A percentile compares a stretch with the other conserved stretches of the same genome.
phyloP scores from a whole-genome alignment of 2,888 invertebrate genomes.

The Drosophila melanocephala region DNA sequence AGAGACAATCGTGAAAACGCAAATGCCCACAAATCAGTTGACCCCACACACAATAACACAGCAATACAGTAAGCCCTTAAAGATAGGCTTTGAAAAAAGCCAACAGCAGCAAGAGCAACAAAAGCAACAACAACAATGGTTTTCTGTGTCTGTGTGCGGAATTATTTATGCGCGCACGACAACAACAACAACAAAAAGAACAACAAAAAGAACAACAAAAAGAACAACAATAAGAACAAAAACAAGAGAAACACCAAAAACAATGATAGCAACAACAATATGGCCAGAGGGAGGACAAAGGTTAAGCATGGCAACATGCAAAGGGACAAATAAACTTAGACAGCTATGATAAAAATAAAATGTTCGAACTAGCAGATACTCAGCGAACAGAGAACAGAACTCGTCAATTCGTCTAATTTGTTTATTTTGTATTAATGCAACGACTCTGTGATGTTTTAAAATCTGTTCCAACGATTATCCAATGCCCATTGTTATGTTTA shows the following conservation, averaged over 20 bases:
- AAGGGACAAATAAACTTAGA: slow-evolving; percentile 52
- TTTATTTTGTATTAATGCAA: background rate
- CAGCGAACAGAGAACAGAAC: background rate
- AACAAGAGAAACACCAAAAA: slow-evolving; percentile 39
- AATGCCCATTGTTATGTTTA: background rate
- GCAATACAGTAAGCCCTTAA: slow-evolving; percentile 17
- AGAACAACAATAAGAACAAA: slow-evolving; percentile 32
- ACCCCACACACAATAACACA: slow-evolving; percentile 28
- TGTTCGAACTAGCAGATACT: background rate
- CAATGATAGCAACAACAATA: slow-evolving; percentile 59
- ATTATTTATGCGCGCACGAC: slow-evolving; percentile 69
- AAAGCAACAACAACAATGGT: slow-evolving; percentile 28
- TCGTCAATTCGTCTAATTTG: background rate
- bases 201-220: slow-evolving; percentile 28
- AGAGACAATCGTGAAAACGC: slow-evolving; percentile 16
- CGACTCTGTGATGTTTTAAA: background rate
- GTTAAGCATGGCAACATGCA: slow-evolving; percentile 65
- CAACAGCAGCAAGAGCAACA: slow-evolving; percentile 26
- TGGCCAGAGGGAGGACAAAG: slow-evolving; percentile 63
- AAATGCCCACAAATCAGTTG: slow-evolving; percentile 48
- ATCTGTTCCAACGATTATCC: background rate
- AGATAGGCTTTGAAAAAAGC: slow-evolving; percentile 45
- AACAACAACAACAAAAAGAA: slow-evolving; percentile 42
- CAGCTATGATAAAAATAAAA: slow-evolving; percentile 5
- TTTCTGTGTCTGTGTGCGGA: slow-evolving; percentile 46